phyloP scores from a whole-genome alignment of 2,888 invertebrate genomes.

The Scaptomyza caliginosa region DNA sequence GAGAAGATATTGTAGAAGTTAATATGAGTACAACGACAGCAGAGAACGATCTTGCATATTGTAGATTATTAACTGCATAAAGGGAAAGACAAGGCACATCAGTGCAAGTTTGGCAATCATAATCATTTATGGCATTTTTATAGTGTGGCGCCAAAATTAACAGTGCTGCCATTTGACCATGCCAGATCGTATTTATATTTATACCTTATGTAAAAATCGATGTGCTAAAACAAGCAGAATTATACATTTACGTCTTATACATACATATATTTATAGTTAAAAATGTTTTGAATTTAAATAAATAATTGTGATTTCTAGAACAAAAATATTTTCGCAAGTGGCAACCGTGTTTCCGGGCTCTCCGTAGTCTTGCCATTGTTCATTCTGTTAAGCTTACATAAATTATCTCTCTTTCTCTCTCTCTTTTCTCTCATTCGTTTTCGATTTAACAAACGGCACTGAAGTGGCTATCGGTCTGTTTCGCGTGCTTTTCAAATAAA shows the following conservation, averaged over 20 bases:
- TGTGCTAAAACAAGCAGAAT: background rate
- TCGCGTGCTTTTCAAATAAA: slow-evolving; percentile 38
- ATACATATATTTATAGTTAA: background rate
- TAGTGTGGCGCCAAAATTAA: background rate
- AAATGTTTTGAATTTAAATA: background rate
- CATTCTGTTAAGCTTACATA: slow-evolving; percentile 9
- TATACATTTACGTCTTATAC: background rate
- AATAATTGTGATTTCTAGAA: background rate
- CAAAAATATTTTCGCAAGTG: background rate
- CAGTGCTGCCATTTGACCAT: slow-evolving; percentile 8
- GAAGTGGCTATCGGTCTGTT: background rate
- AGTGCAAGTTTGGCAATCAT: background rate
- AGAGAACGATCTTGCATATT: background rate
- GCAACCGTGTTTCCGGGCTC: slow-evolving; percentile 1
- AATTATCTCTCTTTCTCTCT: background rate
- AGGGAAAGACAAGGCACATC: background rate
- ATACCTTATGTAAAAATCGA: background rate
- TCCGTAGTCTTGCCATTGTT: background rate
- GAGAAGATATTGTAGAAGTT: slow-evolving; percentile 1
- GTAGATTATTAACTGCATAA: background rate
- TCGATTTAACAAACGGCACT: slow-evolving; percentile 7
- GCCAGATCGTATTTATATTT: background rate
- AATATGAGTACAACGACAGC: background rate
- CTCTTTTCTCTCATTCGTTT: slow-evolving; percentile 12
- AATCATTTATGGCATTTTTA: background rate